A percentile compares a stretch with the other conserved stretches of the same genome.
Conservation (phyloP, 53 echinoderm and acorn worm species). For the Pentamera pediparva region DNA sequence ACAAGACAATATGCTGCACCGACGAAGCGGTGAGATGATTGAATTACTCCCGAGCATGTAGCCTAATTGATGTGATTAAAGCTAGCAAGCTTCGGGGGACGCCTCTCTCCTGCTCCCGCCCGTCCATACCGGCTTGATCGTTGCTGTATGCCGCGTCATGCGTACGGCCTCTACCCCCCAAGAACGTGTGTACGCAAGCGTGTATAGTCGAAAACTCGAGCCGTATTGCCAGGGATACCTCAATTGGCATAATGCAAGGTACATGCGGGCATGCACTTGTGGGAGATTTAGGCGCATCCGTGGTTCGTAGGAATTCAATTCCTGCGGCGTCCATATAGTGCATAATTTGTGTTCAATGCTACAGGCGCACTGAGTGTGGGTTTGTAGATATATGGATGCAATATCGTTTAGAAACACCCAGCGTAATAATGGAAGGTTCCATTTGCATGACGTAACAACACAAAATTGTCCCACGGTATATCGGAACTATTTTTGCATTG, state of each 20-base stretch:
- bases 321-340: too few relatives aligned
- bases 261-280: too few relatives aligned
- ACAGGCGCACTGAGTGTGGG: too few relatives aligned
- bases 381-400: too few relatives aligned
- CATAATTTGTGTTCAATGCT: too few relatives aligned
- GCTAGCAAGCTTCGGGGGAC: slow-evolving; percentile 43
- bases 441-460: too few relatives aligned
- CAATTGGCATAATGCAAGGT: slow-evolving; percentile 47
- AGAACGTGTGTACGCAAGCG: slow-evolving; percentile 53
- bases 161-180: slow-evolving; percentile 33
- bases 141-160: slow-evolving; percentile 31
- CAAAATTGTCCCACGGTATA: too few relatives aligned
- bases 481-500: too few relatives aligned
- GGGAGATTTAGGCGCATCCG: too few relatives aligned
- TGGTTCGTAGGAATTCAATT: too few relatives aligned
- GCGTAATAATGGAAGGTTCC: too few relatives aligned
- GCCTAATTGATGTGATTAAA: slow-evolving; percentile 98
- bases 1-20: slow-evolving; percentile 88
- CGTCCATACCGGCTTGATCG: slow-evolving; percentile 39
- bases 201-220: slow-evolving; percentile 42
- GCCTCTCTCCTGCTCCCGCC: slow-evolving; percentile 42
- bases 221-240: slow-evolving; percentile 23
- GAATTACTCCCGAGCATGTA: slow-evolving; percentile 90
- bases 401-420: too few relatives aligned
- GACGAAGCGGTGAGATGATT: slow-evolving; percentile 61